Base-by-base conservation (phyloP, 2,888 invertebrate species). In the Didymodactylos carnosus region DNA sequence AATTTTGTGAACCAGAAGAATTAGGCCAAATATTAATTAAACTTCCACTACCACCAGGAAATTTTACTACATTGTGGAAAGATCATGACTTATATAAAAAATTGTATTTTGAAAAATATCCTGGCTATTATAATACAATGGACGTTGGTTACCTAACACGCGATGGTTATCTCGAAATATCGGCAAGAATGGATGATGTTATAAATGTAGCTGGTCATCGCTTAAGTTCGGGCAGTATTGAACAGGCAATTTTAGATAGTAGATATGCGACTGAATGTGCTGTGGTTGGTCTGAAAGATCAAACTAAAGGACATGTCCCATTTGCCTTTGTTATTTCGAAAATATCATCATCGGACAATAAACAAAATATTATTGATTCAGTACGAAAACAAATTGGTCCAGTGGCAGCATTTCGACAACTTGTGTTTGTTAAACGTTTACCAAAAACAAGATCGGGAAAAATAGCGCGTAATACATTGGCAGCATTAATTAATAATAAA, bases 151-250 rank as follows among this genome's bases (percentile, higher is more conserved):
- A 89, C 82, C 87, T 88, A 75, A 91, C 92, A 80, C 87, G 89
- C 73, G 88, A 89, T 77, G 92, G 92, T 0, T 90, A 90, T 73
- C 87, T 94, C 3, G 91, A 89, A 83, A 91, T 94, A 19, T 91
- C 92, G 72, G 90, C 93, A 0, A 86, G 94, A 41, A 92, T 91
- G 76, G 94, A 94, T 84, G 94, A 94, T 83, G 90, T 92, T 76
- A 94, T 94, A 79, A 94, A 94, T 82, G 94, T 94, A 1, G 91
- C 94, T 0, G 94, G 94, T 0, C 94, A 94, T 82, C 86, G 94
- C 72, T 86, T 94, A 53, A 92, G 92, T 0, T 92, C 93, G 0
- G 88, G 91, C 0, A 91, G 91, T 0, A 83, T 94, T 6, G 94
- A 94, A 82, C 76, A 83, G 81, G 92, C 92, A 0, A 88, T 92